Evolutionary conservation across 2,888 invertebrate species (phyloP), one percentile per base, ranked within the genome.

Genomic region (Altica lythri): DNA sequence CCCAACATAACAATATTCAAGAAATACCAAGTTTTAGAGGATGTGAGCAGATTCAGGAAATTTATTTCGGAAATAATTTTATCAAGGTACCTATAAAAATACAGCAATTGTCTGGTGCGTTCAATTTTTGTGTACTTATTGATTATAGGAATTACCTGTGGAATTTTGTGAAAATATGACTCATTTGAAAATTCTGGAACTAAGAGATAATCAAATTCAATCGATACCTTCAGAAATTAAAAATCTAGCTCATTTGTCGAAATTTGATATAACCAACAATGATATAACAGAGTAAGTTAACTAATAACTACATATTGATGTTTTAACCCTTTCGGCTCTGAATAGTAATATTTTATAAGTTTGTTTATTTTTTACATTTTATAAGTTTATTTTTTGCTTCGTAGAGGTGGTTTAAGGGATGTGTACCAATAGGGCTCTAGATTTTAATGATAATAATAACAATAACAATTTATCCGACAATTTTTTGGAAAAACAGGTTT

Each of bases 241-340:
- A 9, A 76, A 86, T 56, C 74, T 94, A 48, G 84, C 89, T 65
- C 85, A 85, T 65, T 77, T 95, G 37, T 88, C 90, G 67, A 83
- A 92, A 62, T 81, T 95, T 40, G 94, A 95, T 78, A 76, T 95
- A 50, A 88, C 90, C 6, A 92, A 92, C 75, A 95, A 95, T 72
- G 73, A 72, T 50, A 58, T 88, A 29, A 75, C 72, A 49, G 71
- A 65, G 77, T 77, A 67, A 71, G 67, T 64, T n/a, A n/a, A n/a
- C n/a, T n/a, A n/a, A n/a, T n/a, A n/a, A n/a, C n/a, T n/a, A n/a
- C n/a, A n/a, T n/a, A n/a, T n/a, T n/a, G n/a, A n/a, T n/a, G n/a
- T n/a, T n/a, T n/a, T n/a, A n/a, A n/a, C n/a, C n/a, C n/a, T n/a
- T n/a, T n/a, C n/a, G n/a, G n/a, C n/a, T n/a, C n/a, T n/a, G n/a